Conservation (phyloP, 2,113 vertebrate species). For the Apteryx owenii region DNA sequence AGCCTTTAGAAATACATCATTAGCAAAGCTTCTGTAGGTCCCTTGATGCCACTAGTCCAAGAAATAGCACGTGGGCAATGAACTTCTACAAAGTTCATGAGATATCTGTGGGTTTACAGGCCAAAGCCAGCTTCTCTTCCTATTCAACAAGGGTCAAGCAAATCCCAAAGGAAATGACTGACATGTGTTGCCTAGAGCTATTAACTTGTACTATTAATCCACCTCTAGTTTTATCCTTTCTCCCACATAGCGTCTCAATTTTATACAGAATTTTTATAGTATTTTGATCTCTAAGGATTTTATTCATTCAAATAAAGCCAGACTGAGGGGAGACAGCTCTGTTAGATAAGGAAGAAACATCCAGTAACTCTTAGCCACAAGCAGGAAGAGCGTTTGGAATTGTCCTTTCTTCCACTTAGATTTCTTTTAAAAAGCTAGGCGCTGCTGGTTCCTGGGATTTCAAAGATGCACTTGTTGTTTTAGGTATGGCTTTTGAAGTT, state of each 20-base stretch:
- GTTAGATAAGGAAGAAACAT: background rate
- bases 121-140: background rate
- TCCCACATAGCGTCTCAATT: background rate
- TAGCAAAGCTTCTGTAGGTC: background rate
- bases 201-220: slow-evolving; percentile 26
- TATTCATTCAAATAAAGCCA: slow-evolving; percentile 20
- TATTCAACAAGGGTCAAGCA: background rate
- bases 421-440: background rate
- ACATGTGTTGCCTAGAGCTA: background rate
- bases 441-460: background rate
- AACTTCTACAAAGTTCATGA: slow-evolving; percentile 32
- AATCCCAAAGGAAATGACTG: slow-evolving; percentile 9
- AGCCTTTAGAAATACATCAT: background rate
- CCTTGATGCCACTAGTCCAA: background rate
- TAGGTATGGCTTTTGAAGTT: background rate
- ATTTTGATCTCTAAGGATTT: background rate
- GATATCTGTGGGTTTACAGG: slow-evolving; percentile 18
- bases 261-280: background rate
- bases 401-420: background rate
- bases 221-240: slow-evolving; percentile 9
- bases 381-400: background rate
- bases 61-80: background rate
- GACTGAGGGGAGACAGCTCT: background rate
- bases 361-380: background rate
- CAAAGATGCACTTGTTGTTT: background rate